Conservation (phyloP, 2,888 invertebrate genomes). For the Oxystoma pomonae region DNA sequence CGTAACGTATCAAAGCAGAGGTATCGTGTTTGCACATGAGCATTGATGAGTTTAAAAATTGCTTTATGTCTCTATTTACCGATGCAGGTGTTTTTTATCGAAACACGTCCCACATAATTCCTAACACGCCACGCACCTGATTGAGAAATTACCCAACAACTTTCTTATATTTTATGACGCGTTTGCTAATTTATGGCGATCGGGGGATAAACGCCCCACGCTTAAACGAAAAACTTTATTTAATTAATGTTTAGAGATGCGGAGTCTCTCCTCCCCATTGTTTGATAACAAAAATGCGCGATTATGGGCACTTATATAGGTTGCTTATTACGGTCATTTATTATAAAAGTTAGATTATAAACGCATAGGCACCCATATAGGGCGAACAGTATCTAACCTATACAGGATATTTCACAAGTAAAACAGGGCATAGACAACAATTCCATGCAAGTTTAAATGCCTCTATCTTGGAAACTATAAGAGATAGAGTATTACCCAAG, state of each 20-base stretch:
- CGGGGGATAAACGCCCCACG: background rate
- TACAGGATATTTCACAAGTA: too few relatives aligned
- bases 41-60: too few relatives aligned
- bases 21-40: too few relatives aligned
- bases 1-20: too few relatives aligned
- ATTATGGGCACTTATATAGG: background rate
- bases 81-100: conserved; percentile 35
- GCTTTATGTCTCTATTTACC: too few relatives aligned
- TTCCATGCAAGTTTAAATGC: too few relatives aligned
- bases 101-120: conserved; percentile 19
- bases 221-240: background rate
- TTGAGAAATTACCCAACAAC: conserved; percentile 37
- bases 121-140: conserved; percentile 28
- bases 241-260: background rate
- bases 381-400: too few relatives aligned
- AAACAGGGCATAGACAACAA: too few relatives aligned
- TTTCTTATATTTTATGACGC: conserved; percentile 32
- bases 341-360: background rate
- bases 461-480: too few relatives aligned
- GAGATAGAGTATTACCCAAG: too few relatives aligned
- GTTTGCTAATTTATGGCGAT: conserved; percentile 26
- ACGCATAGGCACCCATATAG: background rate
- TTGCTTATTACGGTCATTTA: background rate
- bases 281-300: background rate
- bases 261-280: background rate